These are phyloP conservation scores for Cephus rjabovi DNA, from an alignment of 2,888 invertebrate genomes.

Conservation along the genomic window DNA sequence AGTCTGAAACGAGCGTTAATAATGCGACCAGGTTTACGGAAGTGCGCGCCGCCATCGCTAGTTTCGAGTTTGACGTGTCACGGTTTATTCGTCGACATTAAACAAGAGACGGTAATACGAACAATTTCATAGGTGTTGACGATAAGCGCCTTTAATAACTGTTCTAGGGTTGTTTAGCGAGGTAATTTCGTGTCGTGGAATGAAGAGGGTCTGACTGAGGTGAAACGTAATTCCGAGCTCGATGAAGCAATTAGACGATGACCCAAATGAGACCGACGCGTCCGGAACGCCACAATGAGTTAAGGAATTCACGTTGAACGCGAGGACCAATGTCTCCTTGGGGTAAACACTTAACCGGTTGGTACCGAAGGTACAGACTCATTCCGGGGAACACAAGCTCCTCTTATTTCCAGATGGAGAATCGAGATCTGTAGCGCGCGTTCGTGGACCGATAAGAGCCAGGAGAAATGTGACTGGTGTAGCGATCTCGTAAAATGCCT, in stretches of 20 bases:
- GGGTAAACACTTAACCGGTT: background rate
- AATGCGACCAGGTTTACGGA: background rate
- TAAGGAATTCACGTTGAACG: background rate
- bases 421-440: background rate
- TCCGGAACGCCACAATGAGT: background rate
- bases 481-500: background rate
- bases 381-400: background rate
- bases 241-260: slow-evolving; percentile 6
- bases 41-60: background rate
- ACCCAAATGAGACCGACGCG: background rate
- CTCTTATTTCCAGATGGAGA: background rate
- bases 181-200: background rate
- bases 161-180: slow-evolving; percentile 3
- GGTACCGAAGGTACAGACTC: background rate
- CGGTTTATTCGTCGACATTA: background rate
- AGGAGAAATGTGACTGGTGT: background rate
- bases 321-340: background rate
- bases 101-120: background rate
- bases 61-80: background rate
- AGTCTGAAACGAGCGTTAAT: background rate
- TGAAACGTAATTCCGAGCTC: background rate
- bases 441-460: background rate
- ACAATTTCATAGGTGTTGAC: background rate
- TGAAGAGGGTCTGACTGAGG: slow-evolving; percentile 2
- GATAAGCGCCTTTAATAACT: slow-evolving; percentile 3